A percentile compares a stretch with the other conserved stretches of the same genome.
Conservation (phyloP, 1,140 invertebrate genomes). For the Drosophila ohnishii region DNA sequence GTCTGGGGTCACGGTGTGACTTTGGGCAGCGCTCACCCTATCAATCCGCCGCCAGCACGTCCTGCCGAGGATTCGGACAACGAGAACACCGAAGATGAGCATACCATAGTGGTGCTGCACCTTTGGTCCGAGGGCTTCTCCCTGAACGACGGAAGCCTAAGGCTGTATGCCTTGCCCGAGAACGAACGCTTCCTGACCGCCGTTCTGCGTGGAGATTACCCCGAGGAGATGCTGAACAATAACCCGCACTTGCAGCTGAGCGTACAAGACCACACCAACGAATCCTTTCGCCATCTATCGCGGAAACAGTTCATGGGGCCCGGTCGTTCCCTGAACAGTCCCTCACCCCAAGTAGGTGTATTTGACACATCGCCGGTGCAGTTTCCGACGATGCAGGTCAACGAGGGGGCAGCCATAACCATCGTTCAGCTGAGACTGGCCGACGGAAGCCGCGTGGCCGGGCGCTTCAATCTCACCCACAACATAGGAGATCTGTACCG, state of each 20-base stretch:
- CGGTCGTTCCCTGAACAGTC: conserved; percentile 34
- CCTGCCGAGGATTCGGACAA: conserved; percentile 38
- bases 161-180: conserved; percentile 51
- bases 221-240: conserved; percentile 48
- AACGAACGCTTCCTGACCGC: conserved; percentile 58
- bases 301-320: conserved; percentile 65
- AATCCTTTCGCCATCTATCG: conserved; percentile 42
- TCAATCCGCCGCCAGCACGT: conserved; percentile 43
- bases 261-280: conserved; percentile 64
- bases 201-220: conserved; percentile 60
- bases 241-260: conserved; percentile 46
- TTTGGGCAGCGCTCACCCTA: conserved; percentile 64
- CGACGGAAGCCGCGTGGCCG: conserved; percentile 57
- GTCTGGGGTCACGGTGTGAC: conserved; percentile 56
- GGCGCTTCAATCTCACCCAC: conserved; percentile 57
- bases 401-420: conserved; percentile 24
- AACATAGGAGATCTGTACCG: conserved; percentile 52
- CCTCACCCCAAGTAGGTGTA: neutral
- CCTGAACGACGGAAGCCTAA: conserved; percentile 51
- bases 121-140: conserved; percentile 69
- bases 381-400: conserved; percentile 17
- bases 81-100: conserved; percentile 46
- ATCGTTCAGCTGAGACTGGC: conserved; percentile 56
- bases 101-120: conserved; percentile 56
- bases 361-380: neutral